Base-by-base conservation (phyloP, 2,113 vertebrate species). In the Oreocharis arfaki region DNA sequence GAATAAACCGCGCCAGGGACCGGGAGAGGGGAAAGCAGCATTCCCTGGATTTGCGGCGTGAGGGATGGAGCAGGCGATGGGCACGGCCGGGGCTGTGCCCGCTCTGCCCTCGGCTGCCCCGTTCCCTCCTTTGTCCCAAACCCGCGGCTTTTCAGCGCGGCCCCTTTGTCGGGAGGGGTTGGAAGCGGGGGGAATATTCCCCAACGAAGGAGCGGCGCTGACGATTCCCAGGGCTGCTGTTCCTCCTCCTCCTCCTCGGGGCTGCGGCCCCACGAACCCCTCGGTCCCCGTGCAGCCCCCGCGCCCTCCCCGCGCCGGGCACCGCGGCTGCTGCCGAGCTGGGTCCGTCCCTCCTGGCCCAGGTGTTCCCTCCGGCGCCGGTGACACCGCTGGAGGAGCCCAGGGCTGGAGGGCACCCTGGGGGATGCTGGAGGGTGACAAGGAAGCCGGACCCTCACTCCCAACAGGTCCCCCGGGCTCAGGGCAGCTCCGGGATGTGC, bases 1-100 rank as follows among this genome's bases (percentile, higher is more conserved):
- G 91, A 84, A 68, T 24, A 39, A 93, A 35, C 10, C 0, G 1
- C 0, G 0, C 13, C 0, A 4, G n/a, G 17, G 4, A 4, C 4
- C 1, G 26, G 20, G 26, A 32, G 32, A 0, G 13, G 55, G 86
- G 32, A 22, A 21, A 28, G 79, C 27, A 26, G 56, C 13, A 8
- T 3, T 4, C 7, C 50, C 0, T 5, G 73, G 23, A 2, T 53
- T 33, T 20, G 69, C n/a, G 21, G 83, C 63, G 30, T 1, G 49
- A 8, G 57, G 49, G 69, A 28, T 3, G 69, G 53, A 16, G 33
- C 8, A 2, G 4, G 12, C 1, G 8, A 14, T 9, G 55, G 42
- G 52, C 41, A 44, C 37, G 37, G 1, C 15, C 6, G 8, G 52
- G 47, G 12, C 74, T 11, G 35, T 23, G 32, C 41, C 74, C 75